Evolutionary conservation across 2,888 invertebrate species (phyloP), one percentile per base, ranked within the genome.

Genomic region (Meteorus cinctellus): DNA sequence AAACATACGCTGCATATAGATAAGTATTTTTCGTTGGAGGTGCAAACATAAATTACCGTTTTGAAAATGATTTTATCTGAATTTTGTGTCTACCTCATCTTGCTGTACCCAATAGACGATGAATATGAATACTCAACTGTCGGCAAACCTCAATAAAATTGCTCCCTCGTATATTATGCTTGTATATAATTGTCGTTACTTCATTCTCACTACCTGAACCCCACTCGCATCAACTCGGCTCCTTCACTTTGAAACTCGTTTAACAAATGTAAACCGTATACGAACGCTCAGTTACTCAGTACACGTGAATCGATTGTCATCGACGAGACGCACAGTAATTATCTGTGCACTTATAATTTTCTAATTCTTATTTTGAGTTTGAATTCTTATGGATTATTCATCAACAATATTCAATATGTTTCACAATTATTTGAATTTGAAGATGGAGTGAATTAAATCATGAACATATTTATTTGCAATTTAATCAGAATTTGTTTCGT

Each of bases 201-300:
- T n/a, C 4, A 55, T 55, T n/a, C 19, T 55, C n/a, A 55, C 55
- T 55, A 55, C 55, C 55, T 55, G 24, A 19, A n/a, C 55, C 55
- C 55, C 55, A 55, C 55, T 19, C n/a, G 2, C n/a, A 2, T 19
- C 6, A 55, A 5, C 19, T 55, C 55, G n/a, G 55, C 19, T 19
- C 55, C 55, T 55, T 55, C 55, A 55, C 55, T 55, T 55, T 19
- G n/a, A 19, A 55, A 55, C 55, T 55, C 55, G 55, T 55, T 55
- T 55, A 55, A n/a, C 5, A 55, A 55, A 55, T 55, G 19, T 8
- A 55, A 55, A 55, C 55, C 10, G 19, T 55, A 55, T 8, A 19
- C 19, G 55, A 19, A 19, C 19, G 55, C 10, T 55, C 55, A 55
- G 55, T 55, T 55, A 19, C 19, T 24, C 55, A 55, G 55, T 19